Conservation (phyloP, 2,797 vertebrate genomes). For the Champsocephalus gunnari region DNA sequence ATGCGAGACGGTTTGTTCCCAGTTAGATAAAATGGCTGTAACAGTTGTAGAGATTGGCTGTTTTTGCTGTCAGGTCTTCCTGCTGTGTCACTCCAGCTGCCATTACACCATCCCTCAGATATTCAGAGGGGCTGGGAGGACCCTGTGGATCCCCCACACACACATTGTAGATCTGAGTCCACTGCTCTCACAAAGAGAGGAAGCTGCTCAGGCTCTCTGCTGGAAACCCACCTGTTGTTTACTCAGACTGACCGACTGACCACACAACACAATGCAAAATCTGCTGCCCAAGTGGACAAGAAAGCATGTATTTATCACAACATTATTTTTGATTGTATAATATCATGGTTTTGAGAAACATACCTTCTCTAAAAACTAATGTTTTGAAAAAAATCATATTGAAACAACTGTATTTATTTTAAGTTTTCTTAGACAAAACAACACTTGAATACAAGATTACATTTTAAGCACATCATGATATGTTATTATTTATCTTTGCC, state of each 20-base stretch:
- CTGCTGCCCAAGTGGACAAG: background rate
- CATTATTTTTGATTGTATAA: too few relatives aligned
- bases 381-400: too few relatives aligned
- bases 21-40: background rate
- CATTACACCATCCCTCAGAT: slow-evolving; percentile 65
- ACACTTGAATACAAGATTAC: too few relatives aligned
- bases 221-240: slow-evolving; percentile 63
- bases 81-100: slow-evolving; percentile 65
- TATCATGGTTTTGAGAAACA: too few relatives aligned
- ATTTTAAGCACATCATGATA: too few relatives aligned
- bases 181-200: slow-evolving; percentile 60
- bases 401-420: too few relatives aligned
- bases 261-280: slow-evolving; percentile 8
- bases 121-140: slow-evolving; percentile 53
- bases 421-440: too few relatives aligned
- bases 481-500: too few relatives aligned
- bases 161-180: slow-evolving; percentile 2
- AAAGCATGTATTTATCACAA: background rate
- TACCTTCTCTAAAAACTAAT: too few relatives aligned
- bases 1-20: background rate
- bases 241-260: background rate
- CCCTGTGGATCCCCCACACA: slow-evolving; percentile 10
- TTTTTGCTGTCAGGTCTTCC: slow-evolving; percentile 44
- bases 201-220: slow-evolving; percentile 35
- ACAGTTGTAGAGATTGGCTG: slow-evolving; percentile 6